Evolutionary conservation across 2,888 invertebrate genomes (phyloP), one percentile per base, ranked within the genome.

Genomic region (Magallana nippona): DNA sequence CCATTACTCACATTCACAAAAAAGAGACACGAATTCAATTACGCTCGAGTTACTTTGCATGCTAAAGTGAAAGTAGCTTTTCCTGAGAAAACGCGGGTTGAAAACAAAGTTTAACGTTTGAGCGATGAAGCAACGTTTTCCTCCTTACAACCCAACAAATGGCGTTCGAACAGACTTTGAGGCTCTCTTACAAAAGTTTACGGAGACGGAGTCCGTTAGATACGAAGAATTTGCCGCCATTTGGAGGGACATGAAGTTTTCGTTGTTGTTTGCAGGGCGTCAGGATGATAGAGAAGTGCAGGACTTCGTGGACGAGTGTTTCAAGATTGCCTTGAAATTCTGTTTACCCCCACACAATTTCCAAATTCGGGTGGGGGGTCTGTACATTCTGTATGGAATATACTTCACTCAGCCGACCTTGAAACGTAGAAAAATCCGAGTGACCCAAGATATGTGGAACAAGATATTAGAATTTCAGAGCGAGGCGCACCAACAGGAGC

Each of bases 361-460:
- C 82, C 92, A 93, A 84, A 91, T 91, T 5, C 87, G 92, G 55
- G 91, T 92, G 11, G 92, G 92, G 11, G 93, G 91, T 22, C 86
- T 93, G 10, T 93, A 93, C 83, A 86, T 93, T 0, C 84, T 93
- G 78, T 93, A 93, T 86, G 92, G 91, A 11, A 84, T 93, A 15
- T 93, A 90, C 83, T 85, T 89, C 85, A 90, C 89, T 77, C 93
- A 93, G 85, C 91, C 91, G 3, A 86, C 88, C 62, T 32, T 88
- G 22, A 91, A 91, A 17, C 90, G 87, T 85, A 91, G 89, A 10
- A 91, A 90, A 93, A 91, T 93, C 19, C 88, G 93, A 15, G 82
- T 93, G 55, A 93, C 91, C 2, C 83, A 86, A 27, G 79, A 85
- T 0, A 88, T 89, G 82, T 92, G 92, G 92, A 81, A 89, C 22